Conservation (phyloP, 2,113 vertebrate species). For the Podarcis raffonei region DNA sequence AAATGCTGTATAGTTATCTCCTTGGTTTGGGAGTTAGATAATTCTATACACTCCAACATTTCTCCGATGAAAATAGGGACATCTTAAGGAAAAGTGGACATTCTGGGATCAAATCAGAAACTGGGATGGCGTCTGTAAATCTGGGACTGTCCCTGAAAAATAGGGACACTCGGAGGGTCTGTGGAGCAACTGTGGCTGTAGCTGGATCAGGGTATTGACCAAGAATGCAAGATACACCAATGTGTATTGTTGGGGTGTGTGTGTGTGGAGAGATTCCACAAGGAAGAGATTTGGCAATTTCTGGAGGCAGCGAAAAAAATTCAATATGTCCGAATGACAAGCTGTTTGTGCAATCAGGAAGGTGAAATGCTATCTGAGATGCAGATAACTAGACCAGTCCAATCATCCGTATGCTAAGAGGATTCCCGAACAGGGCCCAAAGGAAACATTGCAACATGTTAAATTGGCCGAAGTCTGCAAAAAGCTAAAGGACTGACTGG, state of each 20-base stretch:
- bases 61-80: too few relatives aligned
- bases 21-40: too few relatives aligned
- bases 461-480: slow-evolving; percentile 9
- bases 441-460: not conserved
- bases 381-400: slow-evolving; percentile 46
- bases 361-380: slow-evolving; percentile 41
- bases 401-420: slow-evolving; percentile 12
- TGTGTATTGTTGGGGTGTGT: slow-evolving; percentile 36
- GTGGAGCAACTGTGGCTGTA: slow-evolving; percentile 19
- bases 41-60: too few relatives aligned
- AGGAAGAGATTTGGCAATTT: slow-evolving; percentile 57
- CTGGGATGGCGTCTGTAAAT: too few relatives aligned
- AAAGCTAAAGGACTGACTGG: not conserved
- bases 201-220: slow-evolving; percentile 49
- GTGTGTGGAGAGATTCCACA: slow-evolving; percentile 28
- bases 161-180: not conserved
- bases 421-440: not conserved
- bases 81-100: too few relatives aligned
- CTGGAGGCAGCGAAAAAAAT: slow-evolving; percentile 36
- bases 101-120: too few relatives aligned
- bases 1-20: too few relatives aligned
- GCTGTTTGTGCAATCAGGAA: slow-evolving; percentile 66
- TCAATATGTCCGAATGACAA: slow-evolving; percentile 55
- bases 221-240: slow-evolving; percentile 41
- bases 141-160: not conserved